Base-by-base conservation (phyloP, 2,797 vertebrate genomes). In the Darevskia nairensis region DNA sequence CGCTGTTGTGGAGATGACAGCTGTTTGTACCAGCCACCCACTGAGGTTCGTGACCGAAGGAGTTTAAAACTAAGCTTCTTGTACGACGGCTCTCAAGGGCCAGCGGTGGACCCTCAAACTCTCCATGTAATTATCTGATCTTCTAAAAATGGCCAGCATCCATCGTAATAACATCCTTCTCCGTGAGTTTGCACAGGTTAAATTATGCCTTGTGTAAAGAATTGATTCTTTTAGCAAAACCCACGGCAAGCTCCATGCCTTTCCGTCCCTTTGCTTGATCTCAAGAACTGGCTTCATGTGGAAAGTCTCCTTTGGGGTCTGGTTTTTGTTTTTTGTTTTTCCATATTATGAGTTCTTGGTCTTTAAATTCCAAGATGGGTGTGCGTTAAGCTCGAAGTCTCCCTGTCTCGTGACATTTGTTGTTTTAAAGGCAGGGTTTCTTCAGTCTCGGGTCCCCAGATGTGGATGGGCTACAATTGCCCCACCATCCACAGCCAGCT, bases 51-150 rank as follows among this genome's bases (percentile, higher is more conserved):
- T 39, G 59, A 55, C 59, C 25, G 59, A 10, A 25, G 79, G 55
- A 61, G 59, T 39, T 61, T 80, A 35, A 61, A 80, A 35, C 9
- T 19, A 35, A 9, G 13, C 13, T 29, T 50, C 13, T 23, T 11
- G 59, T 27, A 64, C 8, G 25, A 8, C 8, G 21, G 32, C 46
- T 50, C 25, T 85, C 2, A 0, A 44, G 61, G n/a, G 35, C 41
- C 4, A 35, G 84, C 3, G 41, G 35, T 68, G 41, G 61, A 29
- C 41, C 25, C 74, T 35, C 64, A 32, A 61, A n/a, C 21, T 6
- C 59, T 44, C 50, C 19, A 15, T 87, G 7, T 87, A 80, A 80
- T 80, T 59, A 72, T 81, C 86, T 35, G 32, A 15, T 86, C 77
- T 41, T 41, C 64, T 17, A 69, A 79, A 79, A 71, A 71, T 50